A percentile compares a stretch with the other conserved stretches of the same genome.
phyloP scores from a whole-genome alignment of 2,888 invertebrate genomes.

The Macroteleia sp. region DNA sequence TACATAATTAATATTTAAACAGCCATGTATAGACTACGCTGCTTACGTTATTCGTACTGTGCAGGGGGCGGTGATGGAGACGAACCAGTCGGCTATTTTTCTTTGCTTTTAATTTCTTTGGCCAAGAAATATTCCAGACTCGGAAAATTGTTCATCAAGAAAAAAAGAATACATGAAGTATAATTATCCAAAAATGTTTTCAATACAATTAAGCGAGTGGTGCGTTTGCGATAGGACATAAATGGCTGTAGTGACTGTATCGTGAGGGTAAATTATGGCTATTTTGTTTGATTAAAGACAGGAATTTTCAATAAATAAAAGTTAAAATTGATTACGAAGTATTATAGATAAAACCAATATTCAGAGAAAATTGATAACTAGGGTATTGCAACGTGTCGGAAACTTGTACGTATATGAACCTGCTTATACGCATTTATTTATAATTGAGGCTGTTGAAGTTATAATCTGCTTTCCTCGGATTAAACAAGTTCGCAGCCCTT shows the following conservation, averaged over 20 bases:
- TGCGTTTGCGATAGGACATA: not conserved
- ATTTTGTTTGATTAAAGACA: slow-evolving; percentile 49
- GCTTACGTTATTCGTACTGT: slow-evolving; percentile 6
- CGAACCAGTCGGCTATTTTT: slow-evolving; percentile 32
- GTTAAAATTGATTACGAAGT: slow-evolving; percentile 38
- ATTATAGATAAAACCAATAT: slow-evolving; percentile 38
- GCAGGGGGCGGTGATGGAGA: slow-evolving; percentile 23
- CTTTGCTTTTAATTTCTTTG: slow-evolving; percentile 10
- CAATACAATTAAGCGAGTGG: too few relatives aligned
- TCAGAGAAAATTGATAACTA: slow-evolving; percentile 39
- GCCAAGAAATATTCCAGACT: not conserved
- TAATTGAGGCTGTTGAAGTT: too few relatives aligned
- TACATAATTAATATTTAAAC: slow-evolving; percentile 82
- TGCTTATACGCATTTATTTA: too few relatives aligned
- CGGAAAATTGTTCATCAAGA: slow-evolving; percentile 7
- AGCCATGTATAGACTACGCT: slow-evolving; percentile 68
- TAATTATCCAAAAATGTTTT: not conserved
- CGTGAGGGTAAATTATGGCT: too few relatives aligned
- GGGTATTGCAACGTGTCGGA: slow-evolving; percentile 9
- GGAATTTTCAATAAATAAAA: slow-evolving; percentile 45
- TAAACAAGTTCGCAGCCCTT: too few relatives aligned
- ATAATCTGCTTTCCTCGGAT: too few relatives aligned
- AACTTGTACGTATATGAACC: slow-evolving; percentile 23
- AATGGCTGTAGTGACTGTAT: slow-evolving; percentile 47
- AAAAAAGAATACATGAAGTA: slow-evolving; percentile 2